Conservation (phyloP, 2,113 vertebrate species). For the Paradisaea rubra region DNA sequence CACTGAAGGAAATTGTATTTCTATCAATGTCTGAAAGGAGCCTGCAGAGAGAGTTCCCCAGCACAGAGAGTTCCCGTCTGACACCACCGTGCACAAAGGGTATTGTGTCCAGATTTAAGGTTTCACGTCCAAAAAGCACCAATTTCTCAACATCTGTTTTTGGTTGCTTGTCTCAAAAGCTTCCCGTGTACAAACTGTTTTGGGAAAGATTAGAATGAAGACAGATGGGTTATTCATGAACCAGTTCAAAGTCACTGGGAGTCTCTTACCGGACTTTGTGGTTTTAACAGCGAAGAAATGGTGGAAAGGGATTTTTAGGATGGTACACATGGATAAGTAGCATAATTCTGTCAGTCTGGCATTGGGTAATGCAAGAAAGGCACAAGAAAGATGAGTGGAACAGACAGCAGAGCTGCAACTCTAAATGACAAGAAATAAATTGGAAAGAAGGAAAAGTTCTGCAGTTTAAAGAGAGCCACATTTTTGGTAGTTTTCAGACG, state of each 20-base stretch:
- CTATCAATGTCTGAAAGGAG: background rate
- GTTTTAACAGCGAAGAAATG: background rate
- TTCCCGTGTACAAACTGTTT: background rate
- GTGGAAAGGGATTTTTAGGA: background rate
- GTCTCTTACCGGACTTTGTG: too few species aligned
- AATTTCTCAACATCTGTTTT: background rate
- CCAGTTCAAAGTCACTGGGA: background rate
- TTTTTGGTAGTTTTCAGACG: background rate
- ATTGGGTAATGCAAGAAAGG: background rate
- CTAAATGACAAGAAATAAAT: background rate
- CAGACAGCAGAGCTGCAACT: background rate
- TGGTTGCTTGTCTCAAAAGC: background rate
- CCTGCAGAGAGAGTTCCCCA: background rate
- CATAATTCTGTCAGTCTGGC: background rate
- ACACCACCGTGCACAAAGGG: background rate
- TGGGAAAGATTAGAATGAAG: background rate
- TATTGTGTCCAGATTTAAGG: background rate
- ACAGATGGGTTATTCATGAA: background rate
- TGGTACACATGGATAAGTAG: background rate
- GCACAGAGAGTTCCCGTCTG: background rate
- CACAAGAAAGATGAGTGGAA: background rate
- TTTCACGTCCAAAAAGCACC: background rate
- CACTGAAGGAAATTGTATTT: rapidly evolving
- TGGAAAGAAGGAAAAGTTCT: background rate
- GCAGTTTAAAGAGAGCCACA: background rate